Conservation (phyloP, 2,113 vertebrate genomes). For the Pionites leucogaster region DNA sequence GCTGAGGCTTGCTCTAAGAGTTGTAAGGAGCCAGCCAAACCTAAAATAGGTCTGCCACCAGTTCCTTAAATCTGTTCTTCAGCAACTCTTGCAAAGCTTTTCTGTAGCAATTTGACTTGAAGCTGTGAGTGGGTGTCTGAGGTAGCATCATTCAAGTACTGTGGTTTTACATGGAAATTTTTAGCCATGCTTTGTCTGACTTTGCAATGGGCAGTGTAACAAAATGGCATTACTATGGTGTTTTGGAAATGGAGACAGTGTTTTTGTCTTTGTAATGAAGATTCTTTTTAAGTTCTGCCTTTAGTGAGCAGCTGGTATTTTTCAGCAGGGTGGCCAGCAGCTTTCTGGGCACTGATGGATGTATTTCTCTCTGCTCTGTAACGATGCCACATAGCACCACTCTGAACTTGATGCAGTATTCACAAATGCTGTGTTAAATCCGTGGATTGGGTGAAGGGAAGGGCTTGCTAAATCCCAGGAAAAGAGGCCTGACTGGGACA, state of each 20-base stretch:
- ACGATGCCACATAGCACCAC: neutral
- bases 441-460: neutral
- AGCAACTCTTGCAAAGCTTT: neutral
- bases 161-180: neutral
- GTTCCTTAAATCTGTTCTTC: neutral
- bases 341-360: neutral
- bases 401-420: neutral
- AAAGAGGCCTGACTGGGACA: neutral
- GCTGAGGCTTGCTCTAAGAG: neutral
- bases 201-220: neutral
- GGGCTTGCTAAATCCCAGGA: neutral
- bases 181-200: neutral
- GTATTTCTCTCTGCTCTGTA: neutral
- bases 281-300: neutral
- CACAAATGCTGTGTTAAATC: neutral
- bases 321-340: neutral
- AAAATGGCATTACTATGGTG: neutral
- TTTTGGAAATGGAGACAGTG: neutral
- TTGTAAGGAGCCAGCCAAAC: neutral
- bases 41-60: neutral
- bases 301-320: neutral
- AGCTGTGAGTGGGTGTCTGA: neutral
- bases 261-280: neutral
- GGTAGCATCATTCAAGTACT: neutral
- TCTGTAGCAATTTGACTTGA: neutral